Base-by-base conservation (phyloP, 2,797 vertebrate genomes). In the Pangasius mekongensis region DNA sequence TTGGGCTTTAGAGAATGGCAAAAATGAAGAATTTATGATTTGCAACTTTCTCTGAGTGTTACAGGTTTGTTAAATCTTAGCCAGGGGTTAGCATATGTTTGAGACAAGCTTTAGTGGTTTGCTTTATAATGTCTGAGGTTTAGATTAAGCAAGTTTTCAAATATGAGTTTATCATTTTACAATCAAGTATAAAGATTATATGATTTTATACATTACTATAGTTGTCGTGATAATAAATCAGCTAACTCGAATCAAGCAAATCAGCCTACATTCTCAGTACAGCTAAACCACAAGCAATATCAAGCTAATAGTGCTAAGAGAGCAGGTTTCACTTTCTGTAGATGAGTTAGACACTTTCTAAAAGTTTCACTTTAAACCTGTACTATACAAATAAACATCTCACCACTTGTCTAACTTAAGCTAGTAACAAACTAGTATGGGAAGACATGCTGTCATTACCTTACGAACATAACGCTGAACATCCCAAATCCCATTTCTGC, bases 91-190 rank as follows among this genome's bases (percentile, higher is more conserved):
- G 43, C 16, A 52, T 84, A 27, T 66, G n/a, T 84, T 69, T 66
- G 43, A 69, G 64, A 22, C n/a, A 4, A 24, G 47, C 39, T 69
- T 54, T 84, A 36, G 2, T 69, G 49, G 20, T 69, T 71, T 47
- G 24, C 58, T n/a, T 82, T 82, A 13, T 43, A 62, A 62, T 16
- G 80, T 82, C 80, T 82, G 58, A 83, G 11, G 14, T 83, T 83
- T n/a, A 27, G 11, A n/a, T 60, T 39, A 24, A 62, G 8, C 18
- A 27, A 33, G 24, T 20, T 56, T 58, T 22, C 52, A 60, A 60
- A 60, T 13, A 60, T 33, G 6, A 9, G 3, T 33, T 67, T 49
- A 22, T 27, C 39, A 3, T 8, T 33, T 54, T 10, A 22, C 33
- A 43, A 5, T 47, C 3, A n/a, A 83, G 30, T 9, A 58, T 58